Evolutionary conservation across 2,113 vertebrate genomes (phyloP).

Genomic region (Hippoglossus stenolepis): DNA sequence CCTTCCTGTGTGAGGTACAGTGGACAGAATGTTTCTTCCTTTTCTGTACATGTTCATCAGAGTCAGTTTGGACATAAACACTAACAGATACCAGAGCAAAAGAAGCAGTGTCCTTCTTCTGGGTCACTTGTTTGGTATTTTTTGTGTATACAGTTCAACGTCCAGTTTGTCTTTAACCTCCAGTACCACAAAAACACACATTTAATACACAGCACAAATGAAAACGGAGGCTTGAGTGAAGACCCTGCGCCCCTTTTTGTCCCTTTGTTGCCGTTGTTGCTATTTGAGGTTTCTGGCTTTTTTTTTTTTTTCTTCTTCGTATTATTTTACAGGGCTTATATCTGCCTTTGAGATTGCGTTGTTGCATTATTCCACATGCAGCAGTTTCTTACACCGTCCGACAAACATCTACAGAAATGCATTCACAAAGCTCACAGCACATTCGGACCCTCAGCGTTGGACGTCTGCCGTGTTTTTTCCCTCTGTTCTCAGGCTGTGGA

Average conservation of each 20-base stretch:
- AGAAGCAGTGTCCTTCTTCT: slow-evolving; percentile 11
- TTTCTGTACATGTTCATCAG: slow-evolving; percentile 28
- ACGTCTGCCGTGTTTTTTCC: slow-evolving; percentile 4
- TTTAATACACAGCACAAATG: slow-evolving; percentile 41
- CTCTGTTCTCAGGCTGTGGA: slow-evolving; percentile 37
- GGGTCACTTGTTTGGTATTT: slow-evolving; percentile 29
- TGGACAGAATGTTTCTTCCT: slow-evolving; percentile 24
- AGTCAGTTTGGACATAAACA: slow-evolving; percentile 31
- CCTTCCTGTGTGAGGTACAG: slow-evolving; percentile 48
- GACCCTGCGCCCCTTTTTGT: slow-evolving; percentile 51
- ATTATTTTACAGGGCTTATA: slow-evolving; percentile 48
- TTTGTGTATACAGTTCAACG: slow-evolving; percentile 47
- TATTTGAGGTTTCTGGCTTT: slow-evolving; percentile 54
- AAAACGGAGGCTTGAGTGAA: slow-evolving; percentile 51
- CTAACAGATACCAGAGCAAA: slow-evolving; percentile 38
- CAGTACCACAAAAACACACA: slow-evolving; percentile 63
- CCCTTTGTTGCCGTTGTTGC: background rate
- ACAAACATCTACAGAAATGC: slow-evolving; percentile 46
- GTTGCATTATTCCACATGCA: slow-evolving; percentile 34
- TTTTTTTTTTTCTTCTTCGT: slow-evolving; percentile 1
- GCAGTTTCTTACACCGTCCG: slow-evolving; percentile 22
- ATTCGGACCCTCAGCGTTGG: slow-evolving; percentile 13
- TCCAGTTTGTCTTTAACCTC: slow-evolving; percentile 52
- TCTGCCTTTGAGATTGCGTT: slow-evolving; percentile 28
- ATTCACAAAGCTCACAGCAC: slow-evolving; percentile 30